phyloP scores from a whole-genome alignment of 2,797 vertebrate genomes.

The Buceros bicornis region DNA sequence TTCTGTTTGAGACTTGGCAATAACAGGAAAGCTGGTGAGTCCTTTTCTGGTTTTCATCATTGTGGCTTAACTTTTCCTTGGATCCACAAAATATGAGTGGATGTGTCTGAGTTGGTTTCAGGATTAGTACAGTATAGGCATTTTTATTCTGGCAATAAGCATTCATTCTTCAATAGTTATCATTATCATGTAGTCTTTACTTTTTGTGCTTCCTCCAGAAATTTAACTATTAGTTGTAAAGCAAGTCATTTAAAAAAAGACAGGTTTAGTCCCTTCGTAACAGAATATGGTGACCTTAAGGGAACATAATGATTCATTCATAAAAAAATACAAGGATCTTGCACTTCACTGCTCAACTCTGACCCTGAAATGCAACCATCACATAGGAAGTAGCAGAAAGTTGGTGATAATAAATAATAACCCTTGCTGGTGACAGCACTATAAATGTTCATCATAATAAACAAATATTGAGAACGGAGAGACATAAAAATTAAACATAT shows the following conservation, averaged over 20 bases:
- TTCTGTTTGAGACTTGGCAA: neutral
- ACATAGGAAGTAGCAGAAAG: neutral
- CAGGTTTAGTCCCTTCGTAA: neutral
- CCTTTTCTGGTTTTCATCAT: neutral
- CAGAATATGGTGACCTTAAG: slow-evolving; percentile 20
- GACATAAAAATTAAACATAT: neutral
- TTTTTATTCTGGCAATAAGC: neutral
- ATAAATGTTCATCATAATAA: neutral
- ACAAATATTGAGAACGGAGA: neutral
- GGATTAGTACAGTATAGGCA: neutral
- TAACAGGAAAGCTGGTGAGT: neutral
- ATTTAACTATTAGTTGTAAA: neutral
- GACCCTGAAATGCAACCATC: slow-evolving; percentile 6
- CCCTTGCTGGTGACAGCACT: neutral
- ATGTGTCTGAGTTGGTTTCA: neutral
- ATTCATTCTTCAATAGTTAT: neutral
- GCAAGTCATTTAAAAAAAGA: neutral
- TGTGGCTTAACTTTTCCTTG: neutral
- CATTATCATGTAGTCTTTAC: neutral
- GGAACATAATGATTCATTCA: neutral
- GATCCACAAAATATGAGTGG: neutral
- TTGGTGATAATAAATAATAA: neutral
- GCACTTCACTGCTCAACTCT: neutral
- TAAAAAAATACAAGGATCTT: neutral
- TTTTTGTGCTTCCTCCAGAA: neutral